phyloP scores from a whole-genome alignment of 2,888 invertebrate genomes.

The Ditula angustiorana region DNA sequence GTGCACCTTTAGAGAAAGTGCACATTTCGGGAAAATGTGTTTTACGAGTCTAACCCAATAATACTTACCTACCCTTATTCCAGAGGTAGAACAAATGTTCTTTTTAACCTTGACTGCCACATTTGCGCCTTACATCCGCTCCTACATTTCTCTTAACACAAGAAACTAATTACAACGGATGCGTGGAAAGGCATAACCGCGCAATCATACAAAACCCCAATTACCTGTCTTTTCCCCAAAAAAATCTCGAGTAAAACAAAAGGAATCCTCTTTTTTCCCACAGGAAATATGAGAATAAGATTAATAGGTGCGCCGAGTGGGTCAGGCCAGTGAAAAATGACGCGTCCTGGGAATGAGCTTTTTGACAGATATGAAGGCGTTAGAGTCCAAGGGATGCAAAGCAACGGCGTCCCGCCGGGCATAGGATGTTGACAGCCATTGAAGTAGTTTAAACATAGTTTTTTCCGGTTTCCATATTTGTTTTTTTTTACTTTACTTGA shows the following conservation, averaged over 20 bases:
- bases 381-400: constrained; percentile 25
- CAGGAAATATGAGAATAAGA: constrained; percentile 70
- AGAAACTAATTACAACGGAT: constrained; percentile 10
- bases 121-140: no score
- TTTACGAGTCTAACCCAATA: no score
- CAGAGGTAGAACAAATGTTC: no score
- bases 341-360: constrained; percentile 44
- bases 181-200: constrained; percentile 45
- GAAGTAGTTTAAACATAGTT: background rate
- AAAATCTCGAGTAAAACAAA: constrained; percentile 45
- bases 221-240: constrained; percentile 36
- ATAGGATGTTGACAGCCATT: constrained; percentile 1
- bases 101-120: no score
- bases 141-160: background rate
- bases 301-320: constrained; percentile 57
- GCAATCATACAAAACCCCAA: constrained; percentile 16
- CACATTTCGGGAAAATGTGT: no score
- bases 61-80: no score
- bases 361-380: constrained; percentile 45
- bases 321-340: constrained; percentile 62
- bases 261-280: constrained; percentile 46
- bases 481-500: no score
- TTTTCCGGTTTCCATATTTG: no score
- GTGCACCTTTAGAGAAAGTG: no score
- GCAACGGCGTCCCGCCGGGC: constrained; percentile 13